Conservation (phyloP, 2,797 vertebrate species). For the Pyrocephalus nanus region DNA sequence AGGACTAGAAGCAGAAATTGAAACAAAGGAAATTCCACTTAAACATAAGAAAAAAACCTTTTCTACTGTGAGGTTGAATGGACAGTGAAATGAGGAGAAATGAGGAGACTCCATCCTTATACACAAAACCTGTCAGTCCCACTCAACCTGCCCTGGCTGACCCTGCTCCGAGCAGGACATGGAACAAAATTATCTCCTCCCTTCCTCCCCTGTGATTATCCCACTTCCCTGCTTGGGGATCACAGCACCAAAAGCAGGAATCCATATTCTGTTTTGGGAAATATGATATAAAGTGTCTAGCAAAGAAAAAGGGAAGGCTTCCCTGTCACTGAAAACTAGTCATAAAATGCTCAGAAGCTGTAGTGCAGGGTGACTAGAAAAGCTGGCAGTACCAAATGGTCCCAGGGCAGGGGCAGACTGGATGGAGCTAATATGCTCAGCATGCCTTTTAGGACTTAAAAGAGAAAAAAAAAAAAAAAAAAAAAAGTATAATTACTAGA, state of each 20-base stretch:
- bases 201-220: neutral
- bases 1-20: neutral
- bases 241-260: neutral
- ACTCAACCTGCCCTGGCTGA: neutral
- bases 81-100: neutral
- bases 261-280: neutral
- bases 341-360: neutral
- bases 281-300: fast-evolving
- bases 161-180: neutral
- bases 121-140: neutral
- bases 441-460: neutral
- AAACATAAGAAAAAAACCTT: neutral
- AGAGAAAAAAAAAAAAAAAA: neutral
- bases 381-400: neutral
- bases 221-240: neutral
- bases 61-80: neutral
- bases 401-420: neutral
- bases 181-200: neutral
- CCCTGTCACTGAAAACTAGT: neutral
- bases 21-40: neutral
- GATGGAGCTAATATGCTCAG: too few relatives aligned
- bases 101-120: neutral
- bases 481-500: fast-evolving
- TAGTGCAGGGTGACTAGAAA: neutral
- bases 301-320: neutral